Evolutionary conservation across 2,797 vertebrate genomes (phyloP).

Genomic region (Crocidura indochinensis): DNA sequence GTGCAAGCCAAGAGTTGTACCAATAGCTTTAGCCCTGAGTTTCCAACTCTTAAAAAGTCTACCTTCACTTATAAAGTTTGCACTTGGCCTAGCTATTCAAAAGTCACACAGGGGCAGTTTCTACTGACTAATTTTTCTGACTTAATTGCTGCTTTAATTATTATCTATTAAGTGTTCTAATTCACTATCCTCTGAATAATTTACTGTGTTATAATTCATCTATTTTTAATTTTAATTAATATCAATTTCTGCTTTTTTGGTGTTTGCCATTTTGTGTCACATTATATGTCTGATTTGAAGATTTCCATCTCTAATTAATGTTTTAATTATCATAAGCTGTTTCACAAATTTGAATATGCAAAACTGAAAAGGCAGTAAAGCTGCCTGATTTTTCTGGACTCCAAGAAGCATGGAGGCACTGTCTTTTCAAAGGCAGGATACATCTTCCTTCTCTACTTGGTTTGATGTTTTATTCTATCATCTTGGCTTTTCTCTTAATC

Average conservation of each 20-base stretch:
- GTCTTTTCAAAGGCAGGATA: background rate
- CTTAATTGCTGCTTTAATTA: background rate
- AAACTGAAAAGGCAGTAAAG: background rate
- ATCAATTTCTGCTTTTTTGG: conserved; percentile 21
- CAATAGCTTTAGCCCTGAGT: too few species aligned
- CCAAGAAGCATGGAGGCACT: background rate
- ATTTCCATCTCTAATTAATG: conserved; percentile 64
- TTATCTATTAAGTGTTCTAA: background rate
- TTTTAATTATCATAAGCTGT: conserved; percentile 30
- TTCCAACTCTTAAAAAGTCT: background rate
- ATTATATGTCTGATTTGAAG: conserved; percentile 52
- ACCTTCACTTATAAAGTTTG: background rate
- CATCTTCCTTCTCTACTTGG: rapidly evolving
- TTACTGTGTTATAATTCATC: conserved; percentile 8
- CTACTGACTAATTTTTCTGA: background rate
- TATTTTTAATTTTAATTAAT: conserved; percentile 65
- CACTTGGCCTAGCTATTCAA: background rate
- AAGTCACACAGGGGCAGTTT: background rate
- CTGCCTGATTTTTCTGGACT: background rate
- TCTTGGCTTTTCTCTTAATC: background rate
- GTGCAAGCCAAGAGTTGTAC: too few species aligned
- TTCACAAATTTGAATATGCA: conserved; percentile 56
- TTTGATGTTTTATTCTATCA: background rate
- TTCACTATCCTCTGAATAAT: conserved; percentile 37
- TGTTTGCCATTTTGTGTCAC: conserved; percentile 37